phyloP scores from a whole-genome alignment of 2,113 vertebrate genomes.

The Rhagologus leucostigma region DNA sequence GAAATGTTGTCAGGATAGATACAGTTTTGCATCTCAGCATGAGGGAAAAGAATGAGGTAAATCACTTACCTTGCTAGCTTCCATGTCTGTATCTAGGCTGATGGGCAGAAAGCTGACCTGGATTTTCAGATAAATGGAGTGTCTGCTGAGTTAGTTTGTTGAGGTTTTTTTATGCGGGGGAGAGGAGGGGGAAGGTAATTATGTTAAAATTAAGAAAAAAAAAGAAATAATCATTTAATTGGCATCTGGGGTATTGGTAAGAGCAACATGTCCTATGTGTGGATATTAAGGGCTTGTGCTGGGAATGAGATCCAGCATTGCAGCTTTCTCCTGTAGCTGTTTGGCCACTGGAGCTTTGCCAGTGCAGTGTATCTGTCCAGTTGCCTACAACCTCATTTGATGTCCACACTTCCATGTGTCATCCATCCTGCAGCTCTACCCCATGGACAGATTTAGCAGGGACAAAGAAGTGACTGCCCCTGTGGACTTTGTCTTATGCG shows the following conservation, averaged over 20 bases:
- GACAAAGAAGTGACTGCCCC: background rate
- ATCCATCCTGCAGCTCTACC: background rate
- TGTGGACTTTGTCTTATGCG: background rate
- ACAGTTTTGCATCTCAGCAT: background rate
- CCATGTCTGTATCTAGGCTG: background rate
- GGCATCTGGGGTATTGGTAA: background rate
- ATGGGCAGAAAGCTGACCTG: slow-evolving; percentile 7
- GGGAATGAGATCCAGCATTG: background rate
- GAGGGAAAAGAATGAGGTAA: background rate
- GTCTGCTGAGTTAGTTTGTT: background rate
- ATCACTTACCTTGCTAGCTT: background rate
- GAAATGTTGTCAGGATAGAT: background rate
- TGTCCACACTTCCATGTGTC: background rate
- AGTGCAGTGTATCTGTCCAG: background rate
- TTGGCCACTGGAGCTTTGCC: background rate
- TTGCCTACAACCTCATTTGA: background rate
- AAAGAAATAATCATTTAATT: background rate
- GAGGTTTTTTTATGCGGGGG: background rate
- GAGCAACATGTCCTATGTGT: background rate
- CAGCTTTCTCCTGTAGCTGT: background rate
- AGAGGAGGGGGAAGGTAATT: background rate
- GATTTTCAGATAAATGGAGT: background rate
- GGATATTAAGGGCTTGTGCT: background rate
- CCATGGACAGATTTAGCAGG: background rate
- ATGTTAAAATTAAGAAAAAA: background rate